A percentile compares a stretch with the other conserved stretches of the same genome.
Evolutionary conservation across 2,888 invertebrate genomes (phyloP).

Genomic region (Aromia moschata): DNA sequence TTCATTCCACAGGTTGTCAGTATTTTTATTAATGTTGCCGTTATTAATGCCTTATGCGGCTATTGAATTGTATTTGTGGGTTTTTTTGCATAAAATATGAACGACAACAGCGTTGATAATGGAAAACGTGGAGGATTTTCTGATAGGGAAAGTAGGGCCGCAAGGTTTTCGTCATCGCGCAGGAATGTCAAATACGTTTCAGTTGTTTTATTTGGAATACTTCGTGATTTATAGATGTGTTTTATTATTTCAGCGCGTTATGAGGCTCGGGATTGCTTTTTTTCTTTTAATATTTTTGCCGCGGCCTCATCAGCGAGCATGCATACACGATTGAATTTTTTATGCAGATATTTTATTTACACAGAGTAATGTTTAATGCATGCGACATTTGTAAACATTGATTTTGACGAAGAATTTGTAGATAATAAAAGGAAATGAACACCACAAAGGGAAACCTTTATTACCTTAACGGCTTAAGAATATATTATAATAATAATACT

Average conservation of each 20-base stretch:
- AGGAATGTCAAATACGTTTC: slow-evolving; percentile 17
- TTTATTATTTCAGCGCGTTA: slow-evolving; percentile 17
- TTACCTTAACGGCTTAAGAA: too few species aligned
- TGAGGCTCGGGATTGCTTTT: background rate
- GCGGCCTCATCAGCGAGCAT: background rate
- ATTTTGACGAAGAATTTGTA: too few species aligned
- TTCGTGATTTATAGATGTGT: slow-evolving; percentile 10
- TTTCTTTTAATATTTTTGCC: slow-evolving; percentile 1
- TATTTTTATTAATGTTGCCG: slow-evolving; percentile 35
- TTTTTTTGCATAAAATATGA: slow-evolving; percentile 29
- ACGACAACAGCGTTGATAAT: slow-evolving; percentile 23
- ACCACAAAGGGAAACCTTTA: too few species aligned
- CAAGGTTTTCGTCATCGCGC: slow-evolving; percentile 8
- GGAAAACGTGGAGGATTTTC: slow-evolving; percentile 22
- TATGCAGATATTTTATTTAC: background rate
- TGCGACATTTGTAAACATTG: too few species aligned
- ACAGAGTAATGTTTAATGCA: background rate
- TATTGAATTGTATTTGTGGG: slow-evolving; percentile 27
- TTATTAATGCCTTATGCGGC: slow-evolving; percentile 28
- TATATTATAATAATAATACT: too few species aligned
- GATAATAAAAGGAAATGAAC: too few species aligned
- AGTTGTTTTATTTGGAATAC: slow-evolving; percentile 22
- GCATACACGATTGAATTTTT: background rate
- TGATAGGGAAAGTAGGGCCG: slow-evolving; percentile 4
- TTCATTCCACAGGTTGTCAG: slow-evolving; percentile 48